These are phyloP conservation scores for Cyanocitta stelleri DNA, from an alignment of 2,113 vertebrate species.

Conservation along the genomic window DNA sequence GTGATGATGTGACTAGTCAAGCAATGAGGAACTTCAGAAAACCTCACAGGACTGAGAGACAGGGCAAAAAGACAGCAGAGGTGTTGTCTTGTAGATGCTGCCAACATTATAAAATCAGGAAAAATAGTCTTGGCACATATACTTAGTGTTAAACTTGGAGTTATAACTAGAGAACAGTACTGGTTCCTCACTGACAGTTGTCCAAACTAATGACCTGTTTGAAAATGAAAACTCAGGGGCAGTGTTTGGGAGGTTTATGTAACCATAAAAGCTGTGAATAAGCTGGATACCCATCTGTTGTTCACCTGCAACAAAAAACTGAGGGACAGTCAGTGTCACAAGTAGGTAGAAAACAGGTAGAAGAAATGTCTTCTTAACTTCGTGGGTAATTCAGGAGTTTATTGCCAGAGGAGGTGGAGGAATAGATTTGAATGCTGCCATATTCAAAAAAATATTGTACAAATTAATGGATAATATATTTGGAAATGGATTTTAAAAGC, in stretches of 20 bases:
- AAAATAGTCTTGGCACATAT: background rate
- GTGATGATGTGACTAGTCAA: background rate
- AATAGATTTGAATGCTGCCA: background rate
- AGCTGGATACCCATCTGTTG: background rate
- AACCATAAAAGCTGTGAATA: background rate
- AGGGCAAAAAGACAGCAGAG: background rate
- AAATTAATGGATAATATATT: background rate
- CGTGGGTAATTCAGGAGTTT: background rate
- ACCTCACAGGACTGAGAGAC: background rate
- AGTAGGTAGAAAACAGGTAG: background rate
- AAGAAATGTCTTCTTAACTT: background rate
- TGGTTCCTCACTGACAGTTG: background rate
- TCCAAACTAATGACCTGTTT: background rate
- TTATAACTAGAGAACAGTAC: background rate
- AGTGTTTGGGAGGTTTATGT: background rate
- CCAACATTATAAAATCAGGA: background rate
- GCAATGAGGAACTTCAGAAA: background rate
- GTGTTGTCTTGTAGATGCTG: background rate
- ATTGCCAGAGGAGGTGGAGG: background rate
- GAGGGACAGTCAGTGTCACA: background rate
- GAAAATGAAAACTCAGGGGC: background rate
- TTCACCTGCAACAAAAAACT: background rate
- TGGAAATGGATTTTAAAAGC: background rate
- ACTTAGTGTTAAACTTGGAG: background rate
- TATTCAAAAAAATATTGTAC: background rate